A percentile compares a stretch with the other conserved stretches of the same genome.
Conservation (phyloP, 2,888 invertebrate genomes). For the Dysmachus trigonus region DNA sequence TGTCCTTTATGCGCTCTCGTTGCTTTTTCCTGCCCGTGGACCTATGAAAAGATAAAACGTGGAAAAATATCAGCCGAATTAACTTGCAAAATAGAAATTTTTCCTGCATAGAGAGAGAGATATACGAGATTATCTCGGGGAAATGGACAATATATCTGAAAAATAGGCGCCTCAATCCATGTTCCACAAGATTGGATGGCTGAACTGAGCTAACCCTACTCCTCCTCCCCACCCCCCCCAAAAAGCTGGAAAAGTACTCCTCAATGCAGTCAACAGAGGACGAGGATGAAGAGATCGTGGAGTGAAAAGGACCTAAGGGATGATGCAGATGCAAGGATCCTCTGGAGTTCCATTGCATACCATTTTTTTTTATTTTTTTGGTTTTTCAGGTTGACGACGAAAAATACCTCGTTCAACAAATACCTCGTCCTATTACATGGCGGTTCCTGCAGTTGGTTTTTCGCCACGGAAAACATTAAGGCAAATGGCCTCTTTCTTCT, state of each 20-base stretch:
- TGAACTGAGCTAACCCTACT: neutral
- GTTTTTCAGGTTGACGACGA: neutral
- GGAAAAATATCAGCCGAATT: slow-evolving; percentile 25
- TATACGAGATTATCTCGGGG: slow-evolving; percentile 30
- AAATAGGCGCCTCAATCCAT: slow-evolving; percentile 32
- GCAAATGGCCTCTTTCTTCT: slow-evolving; percentile 12
- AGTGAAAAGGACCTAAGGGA: neutral
- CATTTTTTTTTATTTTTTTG: neutral
- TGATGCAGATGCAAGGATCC: neutral
- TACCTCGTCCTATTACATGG: neutral
- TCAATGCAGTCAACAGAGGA: slow-evolving; percentile 13
- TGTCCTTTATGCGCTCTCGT: slow-evolving; percentile 59
- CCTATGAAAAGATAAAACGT: slow-evolving; percentile 29
- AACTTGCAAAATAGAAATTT: slow-evolving; percentile 29
- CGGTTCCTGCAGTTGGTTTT: neutral
- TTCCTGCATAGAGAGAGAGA: slow-evolving; percentile 17
- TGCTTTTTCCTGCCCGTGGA: slow-evolving; percentile 54
- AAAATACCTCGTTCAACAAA: neutral
- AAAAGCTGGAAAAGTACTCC: neutral
- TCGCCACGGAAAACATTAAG: neutral
- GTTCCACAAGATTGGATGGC: slow-evolving; percentile 36
- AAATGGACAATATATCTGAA: slow-evolving; percentile 37
- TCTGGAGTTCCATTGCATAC: neutral
- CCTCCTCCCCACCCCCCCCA: no score
- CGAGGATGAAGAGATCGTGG: neutral